Percentiles rank a stretch among this genome's conserved stretches.
Conservation (phyloP, 2,888 invertebrate species). For the Serrognathus titanus region DNA sequence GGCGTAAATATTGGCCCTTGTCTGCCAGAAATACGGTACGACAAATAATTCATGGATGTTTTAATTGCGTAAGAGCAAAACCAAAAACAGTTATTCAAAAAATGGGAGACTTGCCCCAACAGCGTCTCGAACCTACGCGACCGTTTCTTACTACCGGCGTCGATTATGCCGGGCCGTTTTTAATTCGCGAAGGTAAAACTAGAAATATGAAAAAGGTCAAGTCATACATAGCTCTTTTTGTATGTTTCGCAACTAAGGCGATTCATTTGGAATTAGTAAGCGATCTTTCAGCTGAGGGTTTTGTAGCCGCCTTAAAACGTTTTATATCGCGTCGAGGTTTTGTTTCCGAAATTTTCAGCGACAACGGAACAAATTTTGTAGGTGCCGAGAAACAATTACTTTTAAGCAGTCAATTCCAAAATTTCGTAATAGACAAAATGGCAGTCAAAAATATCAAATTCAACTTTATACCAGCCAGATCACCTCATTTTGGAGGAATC, state of each 20-base stretch:
- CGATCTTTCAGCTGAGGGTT: slow-evolving; percentile 32
- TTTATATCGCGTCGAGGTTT: slow-evolving; percentile 35
- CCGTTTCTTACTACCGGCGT: slow-evolving; percentile 13
- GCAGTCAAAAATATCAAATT: too few species aligned
- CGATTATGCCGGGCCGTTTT: slow-evolving; percentile 21
- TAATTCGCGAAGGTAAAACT: slow-evolving; percentile 12
- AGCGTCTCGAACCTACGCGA: neutral
- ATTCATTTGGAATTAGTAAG: slow-evolving; percentile 36
- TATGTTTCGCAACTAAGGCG: slow-evolving; percentile 35
- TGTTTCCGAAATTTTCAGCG: slow-evolving; percentile 29
- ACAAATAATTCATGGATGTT: slow-evolving; percentile 2
- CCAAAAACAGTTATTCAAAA: neutral
- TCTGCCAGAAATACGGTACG: slow-evolving; percentile 6
- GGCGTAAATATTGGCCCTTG: slow-evolving; percentile 15
- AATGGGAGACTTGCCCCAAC: slow-evolving; percentile 12
- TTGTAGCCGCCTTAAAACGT: slow-evolving; percentile 33
- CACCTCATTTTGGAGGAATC: too few species aligned
- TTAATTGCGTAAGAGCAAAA: slow-evolving; percentile 10
- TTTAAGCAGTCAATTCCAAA: too few species aligned
- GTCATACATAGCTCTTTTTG: slow-evolving; percentile 30
- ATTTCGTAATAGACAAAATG: too few species aligned
- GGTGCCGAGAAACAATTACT: slow-evolving; percentile 29
- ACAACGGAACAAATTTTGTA: slow-evolving; percentile 37
- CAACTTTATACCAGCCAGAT: too few species aligned
- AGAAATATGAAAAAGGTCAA: slow-evolving; percentile 17